These are phyloP conservation scores for Synanthedon vespiformis DNA, from an alignment of 2,888 invertebrate genomes.

Conservation along the genomic window DNA sequence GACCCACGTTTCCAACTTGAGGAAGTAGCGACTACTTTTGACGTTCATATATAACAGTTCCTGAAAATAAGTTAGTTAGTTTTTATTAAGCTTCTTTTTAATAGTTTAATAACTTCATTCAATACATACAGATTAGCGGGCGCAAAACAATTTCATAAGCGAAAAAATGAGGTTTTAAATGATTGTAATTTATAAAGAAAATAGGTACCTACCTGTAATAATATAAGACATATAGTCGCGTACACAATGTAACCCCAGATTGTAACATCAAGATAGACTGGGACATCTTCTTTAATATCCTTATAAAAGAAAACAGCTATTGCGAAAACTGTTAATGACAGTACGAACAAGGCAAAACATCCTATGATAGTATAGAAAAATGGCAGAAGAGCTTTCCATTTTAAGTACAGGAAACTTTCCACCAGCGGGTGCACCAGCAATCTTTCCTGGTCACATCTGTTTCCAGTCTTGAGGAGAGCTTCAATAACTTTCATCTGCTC, in stretches of 20 bases:
- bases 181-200: too few species aligned
- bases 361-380: conserved; percentile 66
- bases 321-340: conserved; percentile 58
- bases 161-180: too few species aligned
- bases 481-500: conserved; percentile 70
- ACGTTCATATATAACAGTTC: conserved; percentile 66
- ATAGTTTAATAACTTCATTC: too few species aligned
- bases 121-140: too few species aligned
- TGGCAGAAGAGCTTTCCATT: conserved; percentile 67
- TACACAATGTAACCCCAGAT: conserved; percentile 53
- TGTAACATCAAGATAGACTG: conserved; percentile 30
- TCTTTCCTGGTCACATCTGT: conserved; percentile 52
- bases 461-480: conserved; percentile 64
- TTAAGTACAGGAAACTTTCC: conserved; percentile 68
- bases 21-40: conserved; percentile 58
- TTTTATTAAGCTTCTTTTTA: not conserved
- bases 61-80: conserved; percentile 22
- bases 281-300: conserved; percentile 33
- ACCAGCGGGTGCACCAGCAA: conserved; percentile 68
- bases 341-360: conserved; percentile 58
- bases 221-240: conserved; percentile 36
- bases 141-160: too few species aligned
- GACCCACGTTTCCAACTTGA: conserved; percentile 68
- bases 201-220: conserved; percentile 42
- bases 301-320: conserved; percentile 58